Conservation (phyloP, 2,888 invertebrate genomes). For the Latrodectus elegans region DNA sequence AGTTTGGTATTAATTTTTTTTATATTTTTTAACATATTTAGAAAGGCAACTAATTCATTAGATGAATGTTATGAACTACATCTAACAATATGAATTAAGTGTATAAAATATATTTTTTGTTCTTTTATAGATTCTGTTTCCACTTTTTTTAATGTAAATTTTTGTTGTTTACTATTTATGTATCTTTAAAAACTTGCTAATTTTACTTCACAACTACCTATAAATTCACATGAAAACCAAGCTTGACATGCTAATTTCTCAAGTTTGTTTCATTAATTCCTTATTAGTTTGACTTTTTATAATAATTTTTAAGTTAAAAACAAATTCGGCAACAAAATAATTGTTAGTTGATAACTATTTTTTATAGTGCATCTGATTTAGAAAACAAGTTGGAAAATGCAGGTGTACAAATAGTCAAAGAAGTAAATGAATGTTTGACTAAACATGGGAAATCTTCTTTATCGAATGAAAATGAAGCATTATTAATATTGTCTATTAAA, state of each 20-base stretch:
- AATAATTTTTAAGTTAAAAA: neutral
- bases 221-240: too few relatives aligned
- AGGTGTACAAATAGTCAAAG: conserved; percentile 84
- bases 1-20: too few relatives aligned
- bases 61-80: too few relatives aligned
- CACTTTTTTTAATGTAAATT: too few relatives aligned
- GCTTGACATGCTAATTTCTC: too few relatives aligned
- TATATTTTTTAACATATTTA: too few relatives aligned
- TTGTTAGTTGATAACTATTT: neutral
- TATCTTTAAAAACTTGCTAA: neutral
- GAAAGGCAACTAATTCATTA: too few relatives aligned
- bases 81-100: too few relatives aligned
- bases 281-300: neutral
- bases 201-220: neutral
- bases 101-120: too few relatives aligned
- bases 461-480: conserved; percentile 79
- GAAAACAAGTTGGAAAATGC: conserved; percentile 73
- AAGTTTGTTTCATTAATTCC: neutral
- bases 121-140: too few relatives aligned
- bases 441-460: conserved; percentile 80
- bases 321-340: neutral
- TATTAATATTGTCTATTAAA: conserved; percentile 80
- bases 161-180: too few relatives aligned
- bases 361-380: conserved; percentile 28
- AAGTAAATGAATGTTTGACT: conserved; percentile 81